phyloP scores from a whole-genome alignment of 1,140 invertebrate genomes.

The Triops longicaudatus region DNA sequence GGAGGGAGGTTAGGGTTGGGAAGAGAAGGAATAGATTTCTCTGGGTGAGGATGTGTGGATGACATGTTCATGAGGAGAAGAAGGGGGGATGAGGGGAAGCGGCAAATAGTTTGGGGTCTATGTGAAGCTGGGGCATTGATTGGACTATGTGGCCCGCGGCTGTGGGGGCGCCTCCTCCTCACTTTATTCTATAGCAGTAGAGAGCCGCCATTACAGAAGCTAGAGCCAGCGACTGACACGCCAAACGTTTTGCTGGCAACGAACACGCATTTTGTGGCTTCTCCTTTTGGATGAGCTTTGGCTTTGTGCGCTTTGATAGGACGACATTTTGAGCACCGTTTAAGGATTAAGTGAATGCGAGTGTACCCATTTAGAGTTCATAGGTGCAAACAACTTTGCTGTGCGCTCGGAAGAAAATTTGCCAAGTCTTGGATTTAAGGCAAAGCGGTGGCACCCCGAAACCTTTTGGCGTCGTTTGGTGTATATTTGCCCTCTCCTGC shows the following conservation, averaged over 20 bases:
- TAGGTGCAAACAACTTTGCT: too few species aligned
- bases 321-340: too few species aligned
- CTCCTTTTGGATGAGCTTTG: background rate
- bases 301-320: background rate
- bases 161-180: background rate
- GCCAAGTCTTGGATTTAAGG: too few species aligned
- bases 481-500: too few species aligned
- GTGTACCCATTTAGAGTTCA: too few species aligned
- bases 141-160: background rate
- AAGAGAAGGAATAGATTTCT: constrained; percentile 2
- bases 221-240: constrained; percentile 9
- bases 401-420: too few species aligned
- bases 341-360: too few species aligned
- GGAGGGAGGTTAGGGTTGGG: background rate
- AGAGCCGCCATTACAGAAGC: constrained; percentile 10
- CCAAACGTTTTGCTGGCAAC: constrained; percentile 13
- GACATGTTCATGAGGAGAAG: background rate
- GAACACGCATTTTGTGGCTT: constrained; percentile 14
- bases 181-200: background rate
- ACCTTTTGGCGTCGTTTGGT: too few species aligned
- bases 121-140: constrained; percentile 13
- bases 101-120: background rate
- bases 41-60: constrained; percentile 20
- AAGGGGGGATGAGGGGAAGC: background rate
- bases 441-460: too few species aligned